Base-by-base conservation (phyloP, 2,797 vertebrate species). In the Danio kyathit region DNA sequence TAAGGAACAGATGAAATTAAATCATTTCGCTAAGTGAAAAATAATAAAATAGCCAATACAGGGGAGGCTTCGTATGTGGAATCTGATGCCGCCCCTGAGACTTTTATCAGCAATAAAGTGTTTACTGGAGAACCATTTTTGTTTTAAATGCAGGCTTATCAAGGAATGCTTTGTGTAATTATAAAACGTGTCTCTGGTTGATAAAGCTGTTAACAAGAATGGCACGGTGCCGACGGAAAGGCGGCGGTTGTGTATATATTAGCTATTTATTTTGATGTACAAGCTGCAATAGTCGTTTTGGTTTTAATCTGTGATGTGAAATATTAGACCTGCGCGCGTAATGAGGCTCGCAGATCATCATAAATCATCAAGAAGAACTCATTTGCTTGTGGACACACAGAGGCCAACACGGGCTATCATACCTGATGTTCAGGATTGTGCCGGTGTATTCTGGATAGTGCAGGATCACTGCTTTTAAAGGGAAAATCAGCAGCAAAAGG, bases 1-100 rank as follows among this genome's bases (percentile, higher is more conserved):
- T 93, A 93, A 40, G 41, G 88, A 66, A 82, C 90, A 91, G 89
- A 93, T 94, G 86, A 91, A 94, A 93, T 94, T 89, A 91, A 92
- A 93, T 94, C 79, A 93, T 92, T 92, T 91, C 84, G 85, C 88
- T 91, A 89, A 93, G 88, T 93, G 90, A 29, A 92, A 92, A 92
- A 91, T 93, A 92, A 92, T 90, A 91, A 92, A 89, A 91, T 89
- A 87, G 89, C 90, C 92, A 91, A 90, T 91, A 89, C 87, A 86
- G 84, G 5, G 71, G 83, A 81, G 83, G 88, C 86, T 52, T 76
- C 80, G 81, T 88, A 87, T 78, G 64, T 56, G 72, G 82, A 85
- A 87, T 89, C 85, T 87, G 66, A 83, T 83, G 64, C 82, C 84
- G 79, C 76, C 80, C 84, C 77, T 74, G 83, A 59, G 64, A 75